Evolutionary conservation across 2,888 invertebrate species (phyloP).

Genomic region (Noctua janthina): DNA sequence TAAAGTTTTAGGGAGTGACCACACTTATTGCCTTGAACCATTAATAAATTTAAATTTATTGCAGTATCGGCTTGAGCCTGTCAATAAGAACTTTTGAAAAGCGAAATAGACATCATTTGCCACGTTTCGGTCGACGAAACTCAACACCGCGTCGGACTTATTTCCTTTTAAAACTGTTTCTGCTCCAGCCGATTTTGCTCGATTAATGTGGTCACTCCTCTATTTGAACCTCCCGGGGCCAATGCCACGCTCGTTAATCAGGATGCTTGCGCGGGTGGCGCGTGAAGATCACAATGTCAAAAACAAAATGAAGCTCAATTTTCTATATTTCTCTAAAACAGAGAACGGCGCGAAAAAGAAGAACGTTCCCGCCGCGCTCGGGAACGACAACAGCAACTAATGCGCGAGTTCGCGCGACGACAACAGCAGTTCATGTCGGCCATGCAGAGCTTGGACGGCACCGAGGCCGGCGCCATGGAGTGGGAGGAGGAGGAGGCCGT

Average conservation of each 20-base stretch:
- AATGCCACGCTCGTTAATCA: neutral
- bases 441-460: slow-evolving; percentile 88
- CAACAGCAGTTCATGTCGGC: slow-evolving; percentile 96
- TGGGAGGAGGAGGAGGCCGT: slow-evolving; percentile 91
- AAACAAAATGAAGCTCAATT: neutral
- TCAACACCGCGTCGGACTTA: neutral
- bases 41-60: too few species aligned
- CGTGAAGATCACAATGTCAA: neutral
- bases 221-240: neutral
- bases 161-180: neutral
- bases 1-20: too few species aligned
- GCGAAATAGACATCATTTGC: neutral
- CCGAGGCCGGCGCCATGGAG: slow-evolving; percentile 90
- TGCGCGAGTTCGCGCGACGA: slow-evolving; percentile 97
- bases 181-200: neutral
- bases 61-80: neutral
- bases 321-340: slow-evolving; percentile 43
- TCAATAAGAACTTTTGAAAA: neutral
- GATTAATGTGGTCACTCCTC: neutral
- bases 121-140: neutral
- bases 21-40: too few species aligned
- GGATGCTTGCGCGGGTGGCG: neutral
- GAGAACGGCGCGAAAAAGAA: slow-evolving; percentile 94
- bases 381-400: slow-evolving; percentile 97
- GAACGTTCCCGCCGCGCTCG: slow-evolving; percentile 95